Evolutionary conservation across 2,113 vertebrate genomes (phyloP).

Genomic region (Rhinolophus sinicus): DNA sequence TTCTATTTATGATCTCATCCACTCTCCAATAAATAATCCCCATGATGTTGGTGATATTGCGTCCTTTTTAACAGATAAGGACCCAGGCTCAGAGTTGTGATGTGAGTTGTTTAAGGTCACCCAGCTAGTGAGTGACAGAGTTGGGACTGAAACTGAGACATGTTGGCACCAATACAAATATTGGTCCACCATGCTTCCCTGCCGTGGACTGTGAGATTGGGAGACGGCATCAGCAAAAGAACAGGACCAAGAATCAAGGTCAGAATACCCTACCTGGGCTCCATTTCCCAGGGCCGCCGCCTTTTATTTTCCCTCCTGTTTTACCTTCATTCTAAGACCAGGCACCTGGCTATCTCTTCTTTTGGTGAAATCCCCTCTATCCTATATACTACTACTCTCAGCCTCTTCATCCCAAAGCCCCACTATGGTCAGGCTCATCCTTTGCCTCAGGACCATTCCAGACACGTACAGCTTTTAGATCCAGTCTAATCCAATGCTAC

Average conservation of each 20-base stretch:
- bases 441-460: slow-evolving; percentile 30
- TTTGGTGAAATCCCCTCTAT: not conserved
- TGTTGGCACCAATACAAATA: not conserved
- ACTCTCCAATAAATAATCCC: slow-evolving; percentile 40
- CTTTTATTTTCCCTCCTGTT: not conserved
- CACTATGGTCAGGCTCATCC: not conserved
- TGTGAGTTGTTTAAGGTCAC: slow-evolving; percentile 41
- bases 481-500: not conserved
- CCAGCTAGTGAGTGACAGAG: slow-evolving; percentile 28
- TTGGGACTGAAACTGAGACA: not conserved
- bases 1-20: slow-evolving; percentile 35
- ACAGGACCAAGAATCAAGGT: not conserved
- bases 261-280: slow-evolving; percentile 30
- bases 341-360: not conserved
- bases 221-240: slow-evolving; percentile 23
- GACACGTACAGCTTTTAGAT: slow-evolving; percentile 1
- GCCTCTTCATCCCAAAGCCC: slow-evolving; percentile 13
- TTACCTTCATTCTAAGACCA: slow-evolving; percentile 17
- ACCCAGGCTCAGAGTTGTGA: slow-evolving; percentile 43
- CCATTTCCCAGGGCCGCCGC: slow-evolving; percentile 27
- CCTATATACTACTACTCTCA: not conserved
- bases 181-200: not conserved
- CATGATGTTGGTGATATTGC: not conserved
- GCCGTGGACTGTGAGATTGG: not conserved
- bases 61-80: slow-evolving; percentile 45